Base-by-base conservation (phyloP, 2,113 vertebrate species). In the Platichthys flesus region DNA sequence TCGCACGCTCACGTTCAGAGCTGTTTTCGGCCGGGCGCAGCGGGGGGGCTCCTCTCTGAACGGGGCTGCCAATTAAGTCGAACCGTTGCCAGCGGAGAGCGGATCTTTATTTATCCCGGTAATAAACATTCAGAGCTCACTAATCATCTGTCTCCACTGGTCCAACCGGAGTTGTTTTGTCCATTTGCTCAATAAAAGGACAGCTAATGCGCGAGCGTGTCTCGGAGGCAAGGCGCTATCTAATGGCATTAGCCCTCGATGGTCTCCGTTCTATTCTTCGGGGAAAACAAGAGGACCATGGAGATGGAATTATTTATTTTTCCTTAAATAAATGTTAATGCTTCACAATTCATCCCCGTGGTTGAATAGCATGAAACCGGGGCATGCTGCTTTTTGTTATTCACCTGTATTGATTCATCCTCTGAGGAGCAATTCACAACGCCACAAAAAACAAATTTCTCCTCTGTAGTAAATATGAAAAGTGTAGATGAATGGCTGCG, bases 91-190 rank as follows among this genome's bases (percentile, higher is more conserved):
- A 93, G 67, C 73, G 51, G 85, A 85, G 88, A 90, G 77, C 62
- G 57, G 84, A 83, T 91, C 88, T 92, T 90, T 93, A 90, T 92
- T 92, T 92, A 82, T 90, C 89, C 83, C 69, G 71, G 65, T 91
- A 88, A 90, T 89, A 92, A 91, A 89, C 84, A 83, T 88, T 89
- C 69, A n/a, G 78, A 85, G 85, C 76, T 80, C 69, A 85, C 87
- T 92, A 86, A 88, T 91, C 87, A 76, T 84, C 74, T 37, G 66
- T 82, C 81, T 92, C 71, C 71, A 54, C 76, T 79, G 82, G 85
- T 67, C 79, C 57, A 78, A 69, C 51, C 69, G 16, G 45, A 78
- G 70, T 81, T 86, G 68, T 87, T 87, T 91, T 81, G 77, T 90
- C 85, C 82, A 73, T 88, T 85, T 83, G 70, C 68, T 83, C 68